Conservation (phyloP, 2,113 vertebrate genomes). For the Embiotoca jacksoni region DNA sequence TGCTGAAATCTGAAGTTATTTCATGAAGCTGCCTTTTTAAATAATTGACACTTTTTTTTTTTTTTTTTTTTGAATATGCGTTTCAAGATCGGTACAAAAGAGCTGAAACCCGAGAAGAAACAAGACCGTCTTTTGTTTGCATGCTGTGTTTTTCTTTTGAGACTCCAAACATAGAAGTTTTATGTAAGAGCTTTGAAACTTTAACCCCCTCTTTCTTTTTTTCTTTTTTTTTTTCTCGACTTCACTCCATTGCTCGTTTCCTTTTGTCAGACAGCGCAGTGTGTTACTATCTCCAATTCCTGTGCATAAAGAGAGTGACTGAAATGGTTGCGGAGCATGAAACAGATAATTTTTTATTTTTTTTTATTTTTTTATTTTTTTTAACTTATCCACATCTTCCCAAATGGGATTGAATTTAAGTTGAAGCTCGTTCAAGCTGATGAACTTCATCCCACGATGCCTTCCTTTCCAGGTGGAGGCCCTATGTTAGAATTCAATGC, state of each 20-base stretch:
- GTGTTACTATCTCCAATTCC: constrained; percentile 46
- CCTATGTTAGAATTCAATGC: constrained; percentile 74
- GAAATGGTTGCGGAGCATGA: constrained; percentile 62
- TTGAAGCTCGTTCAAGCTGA: constrained; percentile 69
- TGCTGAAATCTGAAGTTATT: not conserved
- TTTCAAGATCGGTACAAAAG: not conserved
- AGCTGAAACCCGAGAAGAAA: not conserved
- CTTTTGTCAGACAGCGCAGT: constrained; percentile 29
- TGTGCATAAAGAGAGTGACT: constrained; percentile 52
- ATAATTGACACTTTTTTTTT: no score
- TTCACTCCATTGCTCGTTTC: not conserved
- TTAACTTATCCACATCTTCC: constrained; percentile 67
- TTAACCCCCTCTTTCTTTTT: not conserved
- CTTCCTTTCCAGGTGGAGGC: constrained; percentile 69
- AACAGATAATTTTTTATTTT: constrained; percentile 46
- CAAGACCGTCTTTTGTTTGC: not conserved
- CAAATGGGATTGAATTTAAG: constrained; percentile 71
- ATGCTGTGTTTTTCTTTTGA: not conserved
- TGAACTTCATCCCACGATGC: constrained; percentile 70
- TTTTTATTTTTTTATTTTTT: not conserved
- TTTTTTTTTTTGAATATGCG: no score
- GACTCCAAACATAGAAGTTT: constrained; percentile 2
- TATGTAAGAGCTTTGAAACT: not conserved
- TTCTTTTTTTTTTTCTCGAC: constrained; percentile 6
- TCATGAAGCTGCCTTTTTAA: no score